Evolutionary conservation across 2,113 vertebrate genomes (phyloP).

Genomic region (Hippocampus comes): DNA sequence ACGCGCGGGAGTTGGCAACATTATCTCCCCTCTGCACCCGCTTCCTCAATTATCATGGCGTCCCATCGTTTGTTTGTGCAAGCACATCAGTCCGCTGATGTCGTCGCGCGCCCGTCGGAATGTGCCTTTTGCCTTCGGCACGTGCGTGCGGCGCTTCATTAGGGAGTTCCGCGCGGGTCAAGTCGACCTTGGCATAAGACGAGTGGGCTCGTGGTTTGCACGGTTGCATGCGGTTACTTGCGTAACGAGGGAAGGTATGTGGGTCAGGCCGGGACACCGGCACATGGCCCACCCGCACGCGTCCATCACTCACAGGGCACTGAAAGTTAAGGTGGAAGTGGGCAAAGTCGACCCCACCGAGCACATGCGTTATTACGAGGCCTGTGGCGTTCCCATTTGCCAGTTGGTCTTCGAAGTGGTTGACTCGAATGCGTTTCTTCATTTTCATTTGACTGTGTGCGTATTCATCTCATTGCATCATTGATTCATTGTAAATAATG

Average conservation of each 20-base stretch:
- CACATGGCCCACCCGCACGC: slow-evolving; percentile 15
- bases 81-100: slow-evolving; percentile 5
- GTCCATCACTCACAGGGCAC: slow-evolving; percentile 24
- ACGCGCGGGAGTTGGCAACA: slow-evolving; percentile 23
- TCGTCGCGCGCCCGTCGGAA: slow-evolving; percentile 19
- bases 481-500: too few relatives aligned
- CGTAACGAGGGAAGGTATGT: slow-evolving; percentile 9
- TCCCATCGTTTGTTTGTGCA: slow-evolving; percentile 43
- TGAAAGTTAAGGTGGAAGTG: slow-evolving; percentile 16
- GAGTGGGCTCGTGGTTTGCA: slow-evolving; percentile 68
- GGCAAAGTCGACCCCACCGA: not conserved
- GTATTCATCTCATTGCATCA: too few relatives aligned
- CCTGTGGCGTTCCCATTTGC: not conserved
- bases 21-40: slow-evolving; percentile 35
- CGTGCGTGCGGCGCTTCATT: not conserved
- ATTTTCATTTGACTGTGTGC: too few relatives aligned
- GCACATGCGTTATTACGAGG: not conserved
- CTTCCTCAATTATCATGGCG: slow-evolving; percentile 38
- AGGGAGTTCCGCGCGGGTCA: slow-evolving; percentile 16
- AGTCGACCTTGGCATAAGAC: slow-evolving; percentile 69
- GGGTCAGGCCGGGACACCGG: slow-evolving; percentile 50
- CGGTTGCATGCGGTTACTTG: slow-evolving; percentile 50
- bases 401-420: too few relatives aligned
- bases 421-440: too few relatives aligned
- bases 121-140: slow-evolving; percentile 10